Percentiles rank a stretch among this genome's conserved stretches.
Evolutionary conservation across 2,113 vertebrate species (phyloP).

Genomic region (Pontoporia blainvillei): DNA sequence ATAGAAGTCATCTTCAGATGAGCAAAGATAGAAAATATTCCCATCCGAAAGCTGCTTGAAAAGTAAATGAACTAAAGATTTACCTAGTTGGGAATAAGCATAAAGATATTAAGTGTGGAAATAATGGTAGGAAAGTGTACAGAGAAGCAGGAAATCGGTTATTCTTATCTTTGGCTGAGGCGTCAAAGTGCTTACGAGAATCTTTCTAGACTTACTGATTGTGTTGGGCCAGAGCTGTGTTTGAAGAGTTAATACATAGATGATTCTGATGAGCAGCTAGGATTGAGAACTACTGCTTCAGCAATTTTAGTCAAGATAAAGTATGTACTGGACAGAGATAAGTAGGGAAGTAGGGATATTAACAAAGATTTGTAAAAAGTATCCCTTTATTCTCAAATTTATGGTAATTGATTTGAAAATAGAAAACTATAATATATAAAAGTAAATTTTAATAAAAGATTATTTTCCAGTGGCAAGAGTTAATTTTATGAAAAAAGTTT

Average conservation of each 20-base stretch:
- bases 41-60: not conserved
- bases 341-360: not conserved
- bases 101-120: not conserved
- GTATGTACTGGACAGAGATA: not conserved
- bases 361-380: not conserved
- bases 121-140: not conserved
- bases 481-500: not conserved
- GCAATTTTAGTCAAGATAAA: not conserved
- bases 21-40: not conserved
- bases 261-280: not conserved
- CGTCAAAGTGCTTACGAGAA: not conserved
- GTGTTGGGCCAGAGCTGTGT: not conserved
- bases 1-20: not conserved
- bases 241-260: not conserved
- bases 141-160: not conserved
- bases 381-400: not conserved
- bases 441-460: not conserved
- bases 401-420: conserved; percentile 1
- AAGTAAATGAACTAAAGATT: not conserved
- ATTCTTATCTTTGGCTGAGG: not conserved
- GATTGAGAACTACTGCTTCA: not conserved
- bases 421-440: not conserved
- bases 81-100: not conserved
- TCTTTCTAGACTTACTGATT: not conserved
- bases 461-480: not conserved